phyloP scores from a whole-genome alignment of 2,888 invertebrate genomes.

The Drosophila colorata region DNA sequence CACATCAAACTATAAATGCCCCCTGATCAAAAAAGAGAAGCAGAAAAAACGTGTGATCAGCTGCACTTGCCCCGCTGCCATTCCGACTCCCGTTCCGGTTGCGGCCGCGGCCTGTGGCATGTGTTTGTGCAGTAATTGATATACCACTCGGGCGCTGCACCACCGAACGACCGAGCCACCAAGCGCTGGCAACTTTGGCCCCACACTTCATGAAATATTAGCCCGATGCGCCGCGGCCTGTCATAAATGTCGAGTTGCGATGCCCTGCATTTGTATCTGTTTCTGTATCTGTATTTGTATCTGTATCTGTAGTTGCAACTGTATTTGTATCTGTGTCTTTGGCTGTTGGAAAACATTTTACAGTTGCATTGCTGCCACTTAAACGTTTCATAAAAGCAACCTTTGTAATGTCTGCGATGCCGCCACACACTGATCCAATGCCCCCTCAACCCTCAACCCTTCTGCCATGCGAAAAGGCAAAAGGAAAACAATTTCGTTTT shows the following conservation, averaged over 20 bases:
- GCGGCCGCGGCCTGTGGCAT: constrained; percentile 55
- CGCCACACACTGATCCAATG: constrained; percentile 28
- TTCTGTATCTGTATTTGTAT: constrained; percentile 12
- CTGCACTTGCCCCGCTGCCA: constrained; percentile 70
- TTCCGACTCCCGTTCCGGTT: constrained; percentile 12
- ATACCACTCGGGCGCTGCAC: constrained; percentile 70
- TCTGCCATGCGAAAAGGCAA: constrained; percentile 51
- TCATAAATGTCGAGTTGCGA: constrained; percentile 74
- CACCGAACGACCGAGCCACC: constrained; percentile 19
- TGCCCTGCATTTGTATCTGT: constrained; percentile 48
- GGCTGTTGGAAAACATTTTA: constrained; percentile 66
- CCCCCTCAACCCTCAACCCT: constrained; percentile 8
- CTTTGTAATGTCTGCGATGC: constrained; percentile 71
- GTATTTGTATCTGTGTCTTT: constrained; percentile 41
- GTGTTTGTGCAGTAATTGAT: constrained; percentile 84
- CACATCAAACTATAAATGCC: constrained; percentile 30
- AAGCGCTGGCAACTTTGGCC: constrained; percentile 39
- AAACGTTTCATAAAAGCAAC: constrained; percentile 81
- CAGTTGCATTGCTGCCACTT: constrained; percentile 79
- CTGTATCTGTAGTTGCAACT: constrained; percentile 26
- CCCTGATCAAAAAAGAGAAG: background rate
- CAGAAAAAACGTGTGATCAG: constrained; percentile 73
- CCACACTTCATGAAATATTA: constrained; percentile 73
- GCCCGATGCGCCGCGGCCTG: constrained; percentile 69
- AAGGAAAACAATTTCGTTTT: constrained; percentile 52